phyloP scores from a whole-genome alignment of 2,888 invertebrate genomes.

The Drosophila greeni region DNA sequence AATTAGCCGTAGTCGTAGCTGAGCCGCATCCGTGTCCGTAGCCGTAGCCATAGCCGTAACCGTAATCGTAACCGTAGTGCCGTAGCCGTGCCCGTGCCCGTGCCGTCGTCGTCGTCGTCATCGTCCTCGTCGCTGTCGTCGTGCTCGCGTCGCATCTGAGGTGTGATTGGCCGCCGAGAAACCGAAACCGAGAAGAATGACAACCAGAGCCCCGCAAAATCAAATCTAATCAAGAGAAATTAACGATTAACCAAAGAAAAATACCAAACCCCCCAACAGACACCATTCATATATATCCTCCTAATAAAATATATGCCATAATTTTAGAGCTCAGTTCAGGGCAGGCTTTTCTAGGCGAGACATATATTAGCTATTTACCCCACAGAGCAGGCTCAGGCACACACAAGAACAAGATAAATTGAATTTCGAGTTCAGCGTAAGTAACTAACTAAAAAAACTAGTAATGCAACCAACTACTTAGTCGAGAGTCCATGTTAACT shows the following conservation, averaged over 20 bases:
- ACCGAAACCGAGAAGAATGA: constrained; percentile 18
- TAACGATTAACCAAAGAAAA: constrained; percentile 1
- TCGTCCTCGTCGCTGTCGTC: constrained; percentile 29
- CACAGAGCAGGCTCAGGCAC: constrained; percentile 17
- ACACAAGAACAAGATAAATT: constrained; percentile 30
- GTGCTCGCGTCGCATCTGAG: constrained; percentile 48
- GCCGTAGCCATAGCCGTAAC: constrained; percentile 30
- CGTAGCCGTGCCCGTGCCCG: constrained; percentile 34
- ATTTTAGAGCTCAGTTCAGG: constrained; percentile 57
- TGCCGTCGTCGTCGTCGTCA: constrained; percentile 10
- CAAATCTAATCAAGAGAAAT: background rate
- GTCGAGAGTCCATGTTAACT: constrained; percentile 54
- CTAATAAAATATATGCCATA: constrained; percentile 26
- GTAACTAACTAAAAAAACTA: constrained; percentile 47
- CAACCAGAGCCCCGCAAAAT: constrained; percentile 16
- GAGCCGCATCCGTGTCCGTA: constrained; percentile 33
- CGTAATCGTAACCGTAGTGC: constrained; percentile 44
- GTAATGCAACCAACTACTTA: constrained; percentile 33
- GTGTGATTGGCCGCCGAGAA: constrained; percentile 59
- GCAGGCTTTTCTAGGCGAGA: constrained; percentile 35
- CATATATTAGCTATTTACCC: background rate
- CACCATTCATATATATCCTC: constrained; percentile 32
- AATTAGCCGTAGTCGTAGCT: constrained; percentile 38
- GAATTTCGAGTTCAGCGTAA: constrained; percentile 55
- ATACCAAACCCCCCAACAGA: constrained; percentile 26